phyloP scores from a whole-genome alignment of 1,140 invertebrate genomes.

The Druon quercuslanigerum region DNA sequence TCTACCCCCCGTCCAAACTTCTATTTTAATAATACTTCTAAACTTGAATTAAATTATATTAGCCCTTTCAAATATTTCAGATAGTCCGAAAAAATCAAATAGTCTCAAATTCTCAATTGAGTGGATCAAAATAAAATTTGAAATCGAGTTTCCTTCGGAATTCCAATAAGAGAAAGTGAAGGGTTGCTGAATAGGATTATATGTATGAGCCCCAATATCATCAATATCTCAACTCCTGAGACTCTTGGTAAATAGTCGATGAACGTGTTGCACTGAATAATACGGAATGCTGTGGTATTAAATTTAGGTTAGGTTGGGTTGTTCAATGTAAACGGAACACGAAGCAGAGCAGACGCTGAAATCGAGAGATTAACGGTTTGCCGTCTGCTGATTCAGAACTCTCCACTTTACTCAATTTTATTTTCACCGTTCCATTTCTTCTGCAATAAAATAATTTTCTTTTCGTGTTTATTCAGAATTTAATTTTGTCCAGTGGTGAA shows the following conservation, averaged over 20 bases:
- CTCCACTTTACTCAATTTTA: background rate
- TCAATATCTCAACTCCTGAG: slow-evolving; percentile 1
- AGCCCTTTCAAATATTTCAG: no score
- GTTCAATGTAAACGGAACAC: background rate
- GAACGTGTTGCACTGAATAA: slow-evolving; percentile 15
- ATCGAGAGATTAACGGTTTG: background rate
- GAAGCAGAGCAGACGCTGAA: background rate
- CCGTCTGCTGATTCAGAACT: background rate
- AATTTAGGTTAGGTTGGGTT: slow-evolving; percentile 1
- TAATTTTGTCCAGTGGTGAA: background rate
- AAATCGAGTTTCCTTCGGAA: background rate
- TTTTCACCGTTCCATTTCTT: background rate
- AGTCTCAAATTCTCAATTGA: no score
- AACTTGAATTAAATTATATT: no score
- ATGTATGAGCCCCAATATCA: background rate
- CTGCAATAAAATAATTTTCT: background rate
- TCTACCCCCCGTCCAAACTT: no score
- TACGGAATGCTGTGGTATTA: slow-evolving; percentile 17
- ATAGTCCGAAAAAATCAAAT: no score
- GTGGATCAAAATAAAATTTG: background rate
- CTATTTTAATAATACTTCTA: no score
- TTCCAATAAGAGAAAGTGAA: background rate
- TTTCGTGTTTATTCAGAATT: background rate
- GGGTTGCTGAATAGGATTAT: background rate
- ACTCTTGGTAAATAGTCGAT: slow-evolving; percentile 19